Conservation (phyloP, 2,113 vertebrate species). For the Bubo scandiacus region DNA sequence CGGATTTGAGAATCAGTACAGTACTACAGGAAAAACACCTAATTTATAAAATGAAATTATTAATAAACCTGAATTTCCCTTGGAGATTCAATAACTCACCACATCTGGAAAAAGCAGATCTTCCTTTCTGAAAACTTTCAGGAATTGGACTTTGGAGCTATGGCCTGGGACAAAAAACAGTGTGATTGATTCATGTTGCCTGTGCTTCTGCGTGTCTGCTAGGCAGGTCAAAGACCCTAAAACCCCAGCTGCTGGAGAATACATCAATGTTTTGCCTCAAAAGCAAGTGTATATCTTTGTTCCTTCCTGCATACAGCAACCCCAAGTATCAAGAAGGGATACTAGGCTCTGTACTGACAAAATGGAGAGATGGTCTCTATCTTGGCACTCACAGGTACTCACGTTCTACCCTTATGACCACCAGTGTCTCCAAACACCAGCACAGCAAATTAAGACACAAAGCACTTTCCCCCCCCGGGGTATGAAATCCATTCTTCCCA, state of each 20-base stretch:
- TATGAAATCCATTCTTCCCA: neutral
- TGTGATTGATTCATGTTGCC: neutral
- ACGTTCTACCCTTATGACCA: neutral
- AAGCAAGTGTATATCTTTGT: neutral
- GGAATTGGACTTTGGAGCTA: constrained; percentile 53
- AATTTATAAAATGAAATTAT: neutral
- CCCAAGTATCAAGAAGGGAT: neutral
- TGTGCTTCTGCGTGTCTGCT: neutral
- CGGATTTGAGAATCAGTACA: neutral
- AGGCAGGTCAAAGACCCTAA: neutral
- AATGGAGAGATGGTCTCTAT: neutral
- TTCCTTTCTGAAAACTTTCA: neutral
- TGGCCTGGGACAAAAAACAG: neutral
- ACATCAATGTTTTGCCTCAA: neutral
- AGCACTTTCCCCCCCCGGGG: neutral
- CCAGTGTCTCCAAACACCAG: neutral
- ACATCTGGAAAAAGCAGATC: constrained; percentile 30
- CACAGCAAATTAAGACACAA: neutral
- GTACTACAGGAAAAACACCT: neutral
- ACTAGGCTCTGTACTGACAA: neutral
- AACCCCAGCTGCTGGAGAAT: neutral
- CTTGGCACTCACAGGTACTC: neutral
- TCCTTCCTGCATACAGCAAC: neutral
- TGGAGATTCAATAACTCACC: constrained; percentile 45
- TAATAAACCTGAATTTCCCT: neutral